phyloP scores from a whole-genome alignment of 2,888 invertebrate species.

The Standfussiana lucernea region DNA sequence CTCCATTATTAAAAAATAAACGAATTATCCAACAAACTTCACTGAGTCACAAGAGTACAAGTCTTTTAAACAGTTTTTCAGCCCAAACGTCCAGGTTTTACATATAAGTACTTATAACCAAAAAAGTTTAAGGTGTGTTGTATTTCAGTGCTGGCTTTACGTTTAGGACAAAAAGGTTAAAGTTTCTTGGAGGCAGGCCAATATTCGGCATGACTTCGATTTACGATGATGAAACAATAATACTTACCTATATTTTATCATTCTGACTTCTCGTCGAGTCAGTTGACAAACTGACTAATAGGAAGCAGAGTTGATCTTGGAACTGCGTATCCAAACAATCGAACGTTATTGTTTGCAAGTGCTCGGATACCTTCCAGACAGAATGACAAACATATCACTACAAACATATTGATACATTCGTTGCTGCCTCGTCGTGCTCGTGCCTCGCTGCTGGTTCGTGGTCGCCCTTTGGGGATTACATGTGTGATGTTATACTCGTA shows the following conservation, averaged over 20 bases:
- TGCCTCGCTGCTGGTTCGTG: too few relatives aligned
- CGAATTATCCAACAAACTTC: neutral
- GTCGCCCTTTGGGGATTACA: too few relatives aligned
- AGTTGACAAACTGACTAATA: neutral
- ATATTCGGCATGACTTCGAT: neutral
- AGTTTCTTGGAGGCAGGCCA: neutral
- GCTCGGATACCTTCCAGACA: neutral
- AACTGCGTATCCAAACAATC: constrained; percentile 9
- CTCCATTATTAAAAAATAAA: neutral
- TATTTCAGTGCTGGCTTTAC: neutral
- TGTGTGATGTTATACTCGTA: too few relatives aligned
- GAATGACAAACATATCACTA: neutral
- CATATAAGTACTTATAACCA: neutral
- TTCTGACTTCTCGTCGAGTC: neutral
- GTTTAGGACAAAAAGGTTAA: too few relatives aligned
- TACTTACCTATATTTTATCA: neutral
- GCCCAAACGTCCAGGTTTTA: neutral
- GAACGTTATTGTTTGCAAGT: neutral
- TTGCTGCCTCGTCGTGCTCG: too few relatives aligned
- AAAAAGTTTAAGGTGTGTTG: neutral
- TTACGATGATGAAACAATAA: neutral
- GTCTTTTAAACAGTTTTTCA: neutral
- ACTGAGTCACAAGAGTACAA: neutral
- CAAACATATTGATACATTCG: neutral
- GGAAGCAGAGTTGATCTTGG: neutral